Evolutionary conservation across 2,113 vertebrate genomes (phyloP), one percentile per base, ranked within the genome.

Genomic region (Octodon degus): DNA sequence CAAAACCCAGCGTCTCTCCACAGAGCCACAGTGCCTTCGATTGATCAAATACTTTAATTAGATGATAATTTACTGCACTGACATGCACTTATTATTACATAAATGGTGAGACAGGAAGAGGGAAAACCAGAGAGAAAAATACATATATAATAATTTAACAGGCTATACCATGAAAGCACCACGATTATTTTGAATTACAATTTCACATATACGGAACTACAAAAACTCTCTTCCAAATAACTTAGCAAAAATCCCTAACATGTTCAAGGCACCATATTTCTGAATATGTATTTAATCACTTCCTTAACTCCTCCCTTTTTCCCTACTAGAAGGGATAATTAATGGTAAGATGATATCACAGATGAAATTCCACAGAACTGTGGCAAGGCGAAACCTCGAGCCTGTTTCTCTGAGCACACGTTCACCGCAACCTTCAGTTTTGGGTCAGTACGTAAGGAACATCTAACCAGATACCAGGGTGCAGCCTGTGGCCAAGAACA

Each of bases 291-390:
- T 80, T 83, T 80, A 92, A 77, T 97, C 55, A 53, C 12, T 55
- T 37, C 96, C 55, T 82, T 60, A 77, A 96, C 74, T 77, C 14
- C 60, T n/a, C 47, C 55, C 13, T 6, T 19, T 94, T 95, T 94
- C 32, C 22, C 68, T 94, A 43, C 30, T 84, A 89, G 63, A 91
- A 92, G 40, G 24, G 40, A 94, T 43, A 84, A 79, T 91, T 87
- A 89, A 81, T 65, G 50, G 84, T 85, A 84, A 96, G 60, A 93
- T 89, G 24, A 86, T 96, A 89, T 91, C 80, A 96, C 27, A 91
- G 50, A 84, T 93, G 63, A 95, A 76, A 90, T 79, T 83, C 60
- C 55, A 76, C 88, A 83, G 53, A 92, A 87, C 24, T 72, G 43
- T 91, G 84, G 91, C 5, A 53, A 94, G 67, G 77, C 47, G n/a